A percentile compares a stretch with the other conserved stretches of the same genome.
These are phyloP conservation scores for Acrocyrtus sp. DNA, from an alignment of 2,888 invertebrate species.

Conservation along the genomic window DNA sequence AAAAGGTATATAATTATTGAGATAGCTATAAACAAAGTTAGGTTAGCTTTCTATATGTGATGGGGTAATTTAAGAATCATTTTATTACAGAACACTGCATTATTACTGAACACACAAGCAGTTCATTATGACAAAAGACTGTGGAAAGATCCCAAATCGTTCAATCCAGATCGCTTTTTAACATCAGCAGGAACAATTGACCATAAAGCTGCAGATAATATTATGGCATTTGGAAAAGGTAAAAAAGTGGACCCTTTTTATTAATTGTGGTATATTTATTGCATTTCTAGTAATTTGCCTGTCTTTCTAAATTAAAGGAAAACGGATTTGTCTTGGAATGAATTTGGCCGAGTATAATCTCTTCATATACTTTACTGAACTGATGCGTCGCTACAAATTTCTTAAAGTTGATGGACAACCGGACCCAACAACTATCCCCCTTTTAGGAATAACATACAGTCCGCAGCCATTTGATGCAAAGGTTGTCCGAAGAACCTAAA, in stretches of 20 bases:
- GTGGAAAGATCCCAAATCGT: constrained; percentile 38
- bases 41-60: neutral
- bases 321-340: constrained; percentile 74
- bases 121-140: constrained; percentile 1
- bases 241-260: neutral
- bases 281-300: constrained; percentile 58
- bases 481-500: no score
- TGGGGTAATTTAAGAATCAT: neutral
- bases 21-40: neutral
- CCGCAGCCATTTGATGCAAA: constrained; percentile 72
- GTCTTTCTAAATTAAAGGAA: no score
- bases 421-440: constrained; percentile 68
- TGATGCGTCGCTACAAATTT: constrained; percentile 72
- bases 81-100: constrained; percentile 20
- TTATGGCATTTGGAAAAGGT: constrained; percentile 38
- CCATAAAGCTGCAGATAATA: neutral
- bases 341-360: constrained; percentile 72
- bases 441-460: constrained; percentile 71
- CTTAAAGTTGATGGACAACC: constrained; percentile 67
- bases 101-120: constrained; percentile 27
- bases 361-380: constrained; percentile 71
- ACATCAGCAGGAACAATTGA: constrained; percentile 13
- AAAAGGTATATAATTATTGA: constrained; percentile 24
- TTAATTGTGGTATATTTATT: neutral
- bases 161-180: constrained; percentile 43